These are phyloP conservation scores for Drosophila neocordata DNA, from an alignment of 1,140 invertebrate species.

Conservation along the genomic window DNA sequence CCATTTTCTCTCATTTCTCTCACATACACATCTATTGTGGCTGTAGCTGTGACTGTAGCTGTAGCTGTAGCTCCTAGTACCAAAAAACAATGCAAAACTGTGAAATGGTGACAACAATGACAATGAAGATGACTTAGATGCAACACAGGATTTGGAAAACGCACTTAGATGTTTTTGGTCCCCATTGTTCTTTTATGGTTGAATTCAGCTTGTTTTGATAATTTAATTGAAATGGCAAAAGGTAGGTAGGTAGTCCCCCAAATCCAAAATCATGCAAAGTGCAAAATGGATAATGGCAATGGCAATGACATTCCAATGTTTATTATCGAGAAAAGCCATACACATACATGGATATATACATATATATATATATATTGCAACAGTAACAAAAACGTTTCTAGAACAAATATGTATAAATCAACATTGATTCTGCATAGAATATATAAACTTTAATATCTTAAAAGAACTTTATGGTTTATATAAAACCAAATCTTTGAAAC, in stretches of 20 bases:
- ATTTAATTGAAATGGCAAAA: constrained; percentile 75
- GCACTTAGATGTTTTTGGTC: constrained; percentile 60
- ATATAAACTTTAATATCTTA: too few species aligned
- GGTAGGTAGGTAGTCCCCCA: constrained; percentile 9
- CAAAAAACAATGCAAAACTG: constrained; percentile 57
- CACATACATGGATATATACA: neutral
- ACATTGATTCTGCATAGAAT: too few species aligned
- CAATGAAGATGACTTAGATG: constrained; percentile 58
- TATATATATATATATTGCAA: too few species aligned
- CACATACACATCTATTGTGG: too few species aligned
- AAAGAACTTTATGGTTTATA: too few species aligned
- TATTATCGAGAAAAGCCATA: constrained; percentile 22
- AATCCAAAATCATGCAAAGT: constrained; percentile 7
- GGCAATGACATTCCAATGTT: constrained; percentile 53
- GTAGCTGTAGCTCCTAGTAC: too few species aligned
- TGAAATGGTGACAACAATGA: constrained; percentile 26
- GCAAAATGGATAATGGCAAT: constrained; percentile 48
- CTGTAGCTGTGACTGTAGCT: too few species aligned
- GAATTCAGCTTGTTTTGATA: constrained; percentile 68
- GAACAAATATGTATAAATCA: too few species aligned
- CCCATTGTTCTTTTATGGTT: constrained; percentile 43
- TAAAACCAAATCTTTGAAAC: too few species aligned
- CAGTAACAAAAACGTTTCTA: too few species aligned
- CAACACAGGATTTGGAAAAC: constrained; percentile 48
- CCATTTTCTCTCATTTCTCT: too few species aligned